Base-by-base conservation (phyloP, 2,888 invertebrate genomes). In the Nephrotoma appendiculata region DNA sequence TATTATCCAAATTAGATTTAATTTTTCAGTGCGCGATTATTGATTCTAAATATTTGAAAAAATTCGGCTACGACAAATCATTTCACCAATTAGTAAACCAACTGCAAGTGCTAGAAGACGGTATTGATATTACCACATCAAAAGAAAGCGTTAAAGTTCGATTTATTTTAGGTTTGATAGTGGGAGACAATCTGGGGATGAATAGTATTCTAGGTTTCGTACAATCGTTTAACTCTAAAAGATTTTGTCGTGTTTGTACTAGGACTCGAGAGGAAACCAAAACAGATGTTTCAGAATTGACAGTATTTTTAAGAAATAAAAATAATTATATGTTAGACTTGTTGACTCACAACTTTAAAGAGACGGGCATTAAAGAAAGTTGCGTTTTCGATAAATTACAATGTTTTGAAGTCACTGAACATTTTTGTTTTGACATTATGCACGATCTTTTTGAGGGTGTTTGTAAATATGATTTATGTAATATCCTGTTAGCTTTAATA, bases 111-210 rank as follows among this genome's bases (percentile, higher is more conserved):
- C 83, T 83, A 11, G 87, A 88, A 41, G 86, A 57, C 11, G 83
- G 11, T 12, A 12, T 19, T 57, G 57, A 57, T 57, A 57, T 57
- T 57, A 57, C 57, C 19, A 57, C 57, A 15, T 1, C 57, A 57
- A 57, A n/a, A n/a, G 57, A 86, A 85, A 86, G 44, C 31, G 52
- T 86, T 12, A 88, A 87, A 87, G 87, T 88, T 31, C 87, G 88
- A 87, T 89, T 89, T 86, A 71, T 88, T 86, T 86, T 89, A 84
- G 88, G 88, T 86, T 86, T 88, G 87, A 52, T 89, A 57, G 86
- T 89, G 41, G 89, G 89, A 4, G 88, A 89, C 85, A 89, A 89
- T 86, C 88, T 89, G 57, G 89, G 88, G 19, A 45, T 89, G 0
- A 88, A 89, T 87, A 87, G 88, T 57, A 87, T 89, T 57, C 86